Conservation (phyloP, 2,113 vertebrate species). For the Prolemur simus region DNA sequence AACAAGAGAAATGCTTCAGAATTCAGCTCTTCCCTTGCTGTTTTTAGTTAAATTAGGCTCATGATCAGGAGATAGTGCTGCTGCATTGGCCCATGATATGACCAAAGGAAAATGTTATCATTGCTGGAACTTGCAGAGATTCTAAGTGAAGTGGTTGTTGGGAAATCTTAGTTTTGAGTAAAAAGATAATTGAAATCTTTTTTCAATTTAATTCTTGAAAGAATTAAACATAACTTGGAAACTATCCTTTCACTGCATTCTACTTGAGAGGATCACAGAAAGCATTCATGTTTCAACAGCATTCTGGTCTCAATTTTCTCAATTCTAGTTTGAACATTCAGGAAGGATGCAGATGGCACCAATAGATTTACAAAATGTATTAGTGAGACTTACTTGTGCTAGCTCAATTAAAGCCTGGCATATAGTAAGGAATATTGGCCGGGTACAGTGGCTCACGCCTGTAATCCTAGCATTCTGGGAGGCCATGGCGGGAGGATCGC, state of each 20-base stretch:
- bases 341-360: background rate
- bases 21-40: background rate
- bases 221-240: background rate
- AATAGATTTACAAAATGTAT: background rate
- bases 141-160: background rate
- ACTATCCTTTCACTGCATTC: background rate
- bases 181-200: background rate
- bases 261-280: background rate
- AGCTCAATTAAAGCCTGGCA: background rate
- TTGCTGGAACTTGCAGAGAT: background rate
- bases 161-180: background rate
- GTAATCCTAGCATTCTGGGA: too few relatives aligned
- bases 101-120: background rate
- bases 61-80: fast-evolving
- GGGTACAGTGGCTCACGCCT: too few relatives aligned
- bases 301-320: background rate
- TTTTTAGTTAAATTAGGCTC: background rate
- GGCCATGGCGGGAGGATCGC: too few relatives aligned
- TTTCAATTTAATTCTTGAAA: too few relatives aligned
- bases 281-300: background rate
- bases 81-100: background rate
- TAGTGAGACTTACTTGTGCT: background rate
- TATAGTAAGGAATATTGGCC: background rate
- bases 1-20: background rate
- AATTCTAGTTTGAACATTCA: background rate